Evolutionary conservation across 1,140 invertebrate genomes (phyloP).

Genomic region (Drosophila aff.): DNA sequence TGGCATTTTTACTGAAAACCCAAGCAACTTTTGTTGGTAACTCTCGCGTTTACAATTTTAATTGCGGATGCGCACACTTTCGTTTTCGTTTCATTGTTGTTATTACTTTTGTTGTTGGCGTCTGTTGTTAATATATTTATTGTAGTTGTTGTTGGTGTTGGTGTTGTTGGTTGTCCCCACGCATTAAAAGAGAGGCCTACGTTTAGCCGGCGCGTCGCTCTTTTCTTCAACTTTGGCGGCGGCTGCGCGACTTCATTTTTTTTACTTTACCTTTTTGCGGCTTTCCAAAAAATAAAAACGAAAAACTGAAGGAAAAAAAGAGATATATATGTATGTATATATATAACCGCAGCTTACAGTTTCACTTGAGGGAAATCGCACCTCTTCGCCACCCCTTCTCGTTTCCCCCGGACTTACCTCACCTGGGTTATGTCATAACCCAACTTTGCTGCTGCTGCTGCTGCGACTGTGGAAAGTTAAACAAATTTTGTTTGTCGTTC

Average conservation of each 20-base stretch:
- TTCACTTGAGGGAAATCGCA: conserved; percentile 81
- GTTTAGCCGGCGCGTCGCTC: conserved; percentile 28
- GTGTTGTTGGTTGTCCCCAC: conserved; percentile 36
- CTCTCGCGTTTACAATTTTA: conserved; percentile 71
- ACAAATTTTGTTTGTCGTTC: conserved; percentile 72
- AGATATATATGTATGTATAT: conserved; percentile 17
- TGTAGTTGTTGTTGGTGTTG: conserved; percentile 13
- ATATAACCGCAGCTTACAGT: conserved; percentile 70
- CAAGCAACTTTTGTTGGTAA: conserved; percentile 48
- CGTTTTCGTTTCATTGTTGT: conserved; percentile 69
- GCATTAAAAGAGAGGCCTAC: conserved; percentile 58
- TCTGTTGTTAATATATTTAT: conserved; percentile 23
- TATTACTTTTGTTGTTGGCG: conserved; percentile 20
- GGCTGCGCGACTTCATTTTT: conserved; percentile 40
- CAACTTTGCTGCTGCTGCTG: conserved; percentile 33
- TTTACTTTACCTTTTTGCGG: conserved; percentile 55
- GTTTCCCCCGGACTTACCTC: conserved; percentile 36
- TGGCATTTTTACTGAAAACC: conserved; percentile 59
- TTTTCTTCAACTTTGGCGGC: conserved; percentile 32
- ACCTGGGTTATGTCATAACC: conserved; percentile 73
- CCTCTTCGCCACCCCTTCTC: conserved; percentile 18
- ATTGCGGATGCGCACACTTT: conserved; percentile 82
- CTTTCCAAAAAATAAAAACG: conserved; percentile 66
- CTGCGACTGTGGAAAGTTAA: conserved; percentile 72
- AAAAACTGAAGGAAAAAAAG: conserved; percentile 30